Evolutionary conservation across 2,113 vertebrate genomes (phyloP), one percentile per base, ranked within the genome.

Genomic region (Ancistrus triradiatus): DNA sequence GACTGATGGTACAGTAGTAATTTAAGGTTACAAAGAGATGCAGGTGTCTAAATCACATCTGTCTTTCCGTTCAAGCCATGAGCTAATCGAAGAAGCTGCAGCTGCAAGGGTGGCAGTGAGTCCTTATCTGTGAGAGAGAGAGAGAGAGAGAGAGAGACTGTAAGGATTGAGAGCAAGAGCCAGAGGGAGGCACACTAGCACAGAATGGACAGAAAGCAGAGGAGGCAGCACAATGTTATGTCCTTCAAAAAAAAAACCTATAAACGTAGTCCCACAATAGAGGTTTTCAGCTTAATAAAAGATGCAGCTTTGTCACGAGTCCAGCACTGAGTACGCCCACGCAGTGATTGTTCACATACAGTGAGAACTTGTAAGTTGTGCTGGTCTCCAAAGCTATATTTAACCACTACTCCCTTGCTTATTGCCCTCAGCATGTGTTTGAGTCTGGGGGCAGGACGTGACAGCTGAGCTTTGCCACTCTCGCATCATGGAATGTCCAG

Each of bases 361-460:
- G 63, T 74, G 65, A 77, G 74, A 71, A 77, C 61, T 69, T 52
- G n/a, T 46, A 63, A 75, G 78, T 77, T 77, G 77, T 21, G 18
- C 50, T 13, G 33, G 13, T 62, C 70, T 71, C 28, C 40, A 40
- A 22, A 44, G 81, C 85, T 88, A 89, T 85, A 83, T 88, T 85
- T 89, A 86, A 77, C 83, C 63, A 17, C 5, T 55, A 18, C 73
- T 61, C 69, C 35, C 72, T 81, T 79, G 75, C 75, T 73, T 68
- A 14, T 59, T 69, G 62, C 72, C 44, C 61, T 78, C 81, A 77
- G 81, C 83, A 85, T 84, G 84, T 85, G 84, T 78, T 43, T 57
- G 74, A 66, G 35, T 18, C 57, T 53, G 44, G 50, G 56, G 47
- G 44, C 33, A 81, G 61, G 50, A 52, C 25, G 59, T 68, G 70